These are phyloP conservation scores for Paralichthys olivaceus DNA, from an alignment of 2,113 vertebrate species.

Conservation along the genomic window DNA sequence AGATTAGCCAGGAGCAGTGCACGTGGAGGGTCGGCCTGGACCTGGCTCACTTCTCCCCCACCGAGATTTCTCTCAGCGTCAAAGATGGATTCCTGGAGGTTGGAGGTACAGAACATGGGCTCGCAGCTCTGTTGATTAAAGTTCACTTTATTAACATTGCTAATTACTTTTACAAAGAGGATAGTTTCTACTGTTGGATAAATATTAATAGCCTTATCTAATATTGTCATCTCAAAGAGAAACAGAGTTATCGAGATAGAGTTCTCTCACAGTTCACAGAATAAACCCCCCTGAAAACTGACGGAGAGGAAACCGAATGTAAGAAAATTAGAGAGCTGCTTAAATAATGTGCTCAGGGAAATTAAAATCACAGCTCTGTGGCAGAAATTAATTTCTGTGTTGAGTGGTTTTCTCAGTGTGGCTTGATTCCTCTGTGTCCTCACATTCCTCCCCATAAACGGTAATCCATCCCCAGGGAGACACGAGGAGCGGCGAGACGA, in stretches of 20 bases:
- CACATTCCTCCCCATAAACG: constrained; percentile 35
- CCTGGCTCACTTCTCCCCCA: constrained; percentile 79
- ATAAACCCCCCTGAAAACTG: constrained; percentile 23
- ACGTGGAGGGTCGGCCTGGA: constrained; percentile 83
- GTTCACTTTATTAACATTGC: constrained; percentile 25
- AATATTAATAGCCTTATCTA: constrained; percentile 32
- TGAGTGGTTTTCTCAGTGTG: constrained; percentile 46
- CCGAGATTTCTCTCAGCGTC: constrained; percentile 76
- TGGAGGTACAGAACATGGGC: constrained; percentile 68
- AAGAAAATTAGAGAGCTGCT: constrained; percentile 50
- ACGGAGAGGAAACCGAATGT: constrained; percentile 24
- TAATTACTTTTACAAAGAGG: constrained; percentile 29
- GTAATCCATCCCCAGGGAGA: constrained; percentile 74
- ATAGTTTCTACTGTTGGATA: constrained; percentile 14
- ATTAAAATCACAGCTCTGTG: constrained; percentile 59
- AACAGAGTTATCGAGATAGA: constrained; percentile 45
- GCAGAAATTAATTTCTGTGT: constrained; percentile 62
- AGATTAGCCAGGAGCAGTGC: constrained; percentile 49
- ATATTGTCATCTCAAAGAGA: constrained; percentile 36
- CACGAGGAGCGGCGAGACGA: constrained; percentile 82
- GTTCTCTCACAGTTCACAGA: constrained; percentile 38
- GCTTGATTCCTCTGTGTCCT: constrained; percentile 49
- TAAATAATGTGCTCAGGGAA: constrained; percentile 54
- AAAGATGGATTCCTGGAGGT: constrained; percentile 78
- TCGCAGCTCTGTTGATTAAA: constrained; percentile 46